Evolutionary conservation across 2,113 vertebrate genomes (phyloP).

Genomic region (Zapus hudsonius): DNA sequence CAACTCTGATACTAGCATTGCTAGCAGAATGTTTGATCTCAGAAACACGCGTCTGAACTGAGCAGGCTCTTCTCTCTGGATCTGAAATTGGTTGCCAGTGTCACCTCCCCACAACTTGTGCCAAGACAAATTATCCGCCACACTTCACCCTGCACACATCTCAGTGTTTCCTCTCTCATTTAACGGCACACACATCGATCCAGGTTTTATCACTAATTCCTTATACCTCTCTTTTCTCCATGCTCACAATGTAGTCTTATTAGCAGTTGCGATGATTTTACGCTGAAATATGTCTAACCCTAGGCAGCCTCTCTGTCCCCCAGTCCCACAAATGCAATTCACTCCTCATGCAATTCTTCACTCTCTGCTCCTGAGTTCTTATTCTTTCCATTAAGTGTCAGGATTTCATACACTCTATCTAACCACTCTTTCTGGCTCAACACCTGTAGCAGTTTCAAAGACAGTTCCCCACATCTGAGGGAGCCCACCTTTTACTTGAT

Average conservation of each 20-base stretch:
- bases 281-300: background rate
- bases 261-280: background rate
- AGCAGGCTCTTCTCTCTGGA: background rate
- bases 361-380: background rate
- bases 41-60: background rate
- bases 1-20: background rate
- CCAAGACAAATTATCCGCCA: background rate
- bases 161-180: fast-evolving
- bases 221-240: background rate
- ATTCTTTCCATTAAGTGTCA: background rate
- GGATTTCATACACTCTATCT: background rate
- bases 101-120: background rate
- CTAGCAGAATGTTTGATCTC: background rate
- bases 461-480: background rate
- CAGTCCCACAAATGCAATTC: background rate
- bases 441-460: background rate
- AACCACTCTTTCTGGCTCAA: background rate
- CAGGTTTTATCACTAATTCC: background rate
- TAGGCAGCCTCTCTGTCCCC: background rate
- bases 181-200: background rate
- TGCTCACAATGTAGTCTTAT: background rate
- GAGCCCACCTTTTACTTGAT: background rate
- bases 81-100: background rate
- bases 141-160: background rate
- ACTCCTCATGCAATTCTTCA: background rate